phyloP scores from a whole-genome alignment of 2,113 vertebrate species.

The Rhynchomys soricoides region DNA sequence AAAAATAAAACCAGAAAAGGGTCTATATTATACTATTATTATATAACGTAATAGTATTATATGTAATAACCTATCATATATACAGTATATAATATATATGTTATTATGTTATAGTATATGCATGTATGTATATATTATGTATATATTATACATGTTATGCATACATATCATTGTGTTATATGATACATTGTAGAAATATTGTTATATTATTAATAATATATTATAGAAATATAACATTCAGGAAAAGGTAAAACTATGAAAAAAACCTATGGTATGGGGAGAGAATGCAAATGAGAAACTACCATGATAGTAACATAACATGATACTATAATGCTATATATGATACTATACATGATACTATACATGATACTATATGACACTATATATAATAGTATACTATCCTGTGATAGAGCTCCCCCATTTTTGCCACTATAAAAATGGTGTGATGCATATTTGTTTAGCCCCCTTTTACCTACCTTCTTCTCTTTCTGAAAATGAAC shows the following conservation, averaged over 20 bases:
- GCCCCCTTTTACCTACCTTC: background rate
- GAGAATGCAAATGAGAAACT: background rate
- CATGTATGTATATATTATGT: too few species aligned
- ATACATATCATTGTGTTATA: background rate
- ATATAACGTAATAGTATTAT: too few species aligned
- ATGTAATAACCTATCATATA: too few species aligned
- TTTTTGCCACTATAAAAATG: background rate
- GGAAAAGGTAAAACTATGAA: background rate
- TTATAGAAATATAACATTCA: background rate
- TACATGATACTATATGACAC: background rate
- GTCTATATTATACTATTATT: too few species aligned
- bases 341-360: background rate
- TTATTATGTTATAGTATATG: too few species aligned
- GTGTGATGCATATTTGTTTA: background rate
- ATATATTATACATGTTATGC: too few species aligned
- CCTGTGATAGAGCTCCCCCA: background rate
- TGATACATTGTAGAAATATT: background rate
- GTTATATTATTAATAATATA: background rate
- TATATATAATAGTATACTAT: too few species aligned
- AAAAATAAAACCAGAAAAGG: too few species aligned
- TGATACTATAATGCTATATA: background rate
- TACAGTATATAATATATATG: too few species aligned
- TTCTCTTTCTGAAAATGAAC: slow-evolving; percentile 7
- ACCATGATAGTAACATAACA: too few species aligned
- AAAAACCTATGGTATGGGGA: background rate